Percentiles rank a stretch among this genome's conserved stretches.
These are phyloP conservation scores for Chironomus tepperi DNA, from an alignment of 1,140 invertebrate species.

Conservation along the genomic window DNA sequence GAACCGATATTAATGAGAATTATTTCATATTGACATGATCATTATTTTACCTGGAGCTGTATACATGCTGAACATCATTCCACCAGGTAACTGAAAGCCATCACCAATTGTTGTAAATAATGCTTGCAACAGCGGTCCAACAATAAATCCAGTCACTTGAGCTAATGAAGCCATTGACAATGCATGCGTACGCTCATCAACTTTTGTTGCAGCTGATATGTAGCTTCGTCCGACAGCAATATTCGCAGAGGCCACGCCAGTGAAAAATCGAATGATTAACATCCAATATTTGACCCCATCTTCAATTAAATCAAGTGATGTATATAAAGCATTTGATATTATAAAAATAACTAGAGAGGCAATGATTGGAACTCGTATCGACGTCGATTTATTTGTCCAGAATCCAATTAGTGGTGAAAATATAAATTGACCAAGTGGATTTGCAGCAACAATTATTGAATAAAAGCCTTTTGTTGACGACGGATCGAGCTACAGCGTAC, in stretches of 20 bases:
- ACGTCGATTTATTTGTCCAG: slow-evolving; percentile 68
- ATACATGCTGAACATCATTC: slow-evolving; percentile 69
- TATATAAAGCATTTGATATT: slow-evolving; percentile 68
- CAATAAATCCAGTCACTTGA: slow-evolving; percentile 80
- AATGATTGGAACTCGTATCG: slow-evolving; percentile 61
- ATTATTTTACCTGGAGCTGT: slow-evolving; percentile 56
- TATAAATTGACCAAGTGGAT: slow-evolving; percentile 80
- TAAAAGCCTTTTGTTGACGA: slow-evolving; percentile 69
- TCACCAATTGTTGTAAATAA: slow-evolving; percentile 61
- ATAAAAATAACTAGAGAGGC: slow-evolving; percentile 67
- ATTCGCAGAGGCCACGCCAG: slow-evolving; percentile 71
- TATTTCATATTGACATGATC: too few species aligned
- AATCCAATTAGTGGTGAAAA: slow-evolving; percentile 81
- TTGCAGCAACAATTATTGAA: slow-evolving; percentile 76
- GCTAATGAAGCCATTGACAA: slow-evolving; percentile 77
- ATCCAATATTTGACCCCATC: slow-evolving; percentile 58
- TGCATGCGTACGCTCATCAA: slow-evolving; percentile 69
- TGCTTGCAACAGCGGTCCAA: slow-evolving; percentile 72
- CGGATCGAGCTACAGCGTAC: slow-evolving; percentile 60
- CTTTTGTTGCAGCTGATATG: slow-evolving; percentile 73
- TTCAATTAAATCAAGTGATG: slow-evolving; percentile 58
- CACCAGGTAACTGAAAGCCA: slow-evolving; percentile 45
- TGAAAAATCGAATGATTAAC: slow-evolving; percentile 64
- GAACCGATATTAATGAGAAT: too few species aligned
- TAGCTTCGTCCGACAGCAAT: slow-evolving; percentile 80